These are phyloP conservation scores for Lophius americanus DNA, from an alignment of 2,797 vertebrate species.

Conservation along the genomic window DNA sequence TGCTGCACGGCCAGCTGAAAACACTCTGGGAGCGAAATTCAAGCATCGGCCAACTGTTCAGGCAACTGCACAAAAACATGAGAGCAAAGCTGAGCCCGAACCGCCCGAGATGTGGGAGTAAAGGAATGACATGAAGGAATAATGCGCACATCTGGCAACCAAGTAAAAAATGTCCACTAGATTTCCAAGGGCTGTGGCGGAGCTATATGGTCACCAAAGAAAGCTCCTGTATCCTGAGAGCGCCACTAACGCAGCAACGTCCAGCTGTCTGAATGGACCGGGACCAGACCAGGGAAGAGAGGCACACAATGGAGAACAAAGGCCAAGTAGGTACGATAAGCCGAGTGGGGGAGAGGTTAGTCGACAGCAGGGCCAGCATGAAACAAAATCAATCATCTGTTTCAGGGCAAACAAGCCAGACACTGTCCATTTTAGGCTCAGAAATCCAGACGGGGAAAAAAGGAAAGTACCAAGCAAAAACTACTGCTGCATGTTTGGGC, in stretches of 20 bases:
- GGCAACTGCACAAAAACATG: conserved; percentile 21
- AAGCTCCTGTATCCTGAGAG: conserved; percentile 35
- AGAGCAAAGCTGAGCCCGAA: conserved; percentile 2
- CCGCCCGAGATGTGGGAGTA: not conserved
- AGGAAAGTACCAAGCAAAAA: conserved; percentile 25
- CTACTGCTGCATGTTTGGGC: conserved; percentile 4
- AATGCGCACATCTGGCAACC: conserved; percentile 11
- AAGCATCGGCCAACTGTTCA: conserved; percentile 6
- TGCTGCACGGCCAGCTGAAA: conserved; percentile 30
- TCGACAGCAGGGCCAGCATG: conserved; percentile 54
- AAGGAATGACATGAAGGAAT: not conserved
- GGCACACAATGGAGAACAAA: conserved; percentile 64
- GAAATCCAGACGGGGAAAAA: conserved; percentile 19
- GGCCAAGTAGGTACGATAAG: conserved; percentile 49
- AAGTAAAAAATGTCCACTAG: not conserved
- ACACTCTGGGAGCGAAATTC: conserved; percentile 15
- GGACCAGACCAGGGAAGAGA: conserved; percentile 49
- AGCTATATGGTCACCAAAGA: conserved; percentile 8
- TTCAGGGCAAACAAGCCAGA: conserved; percentile 58
- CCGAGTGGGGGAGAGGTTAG: conserved; percentile 38
- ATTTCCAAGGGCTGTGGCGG: conserved; percentile 12
- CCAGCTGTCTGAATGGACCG: conserved; percentile 62
- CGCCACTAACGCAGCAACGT: conserved; percentile 63
- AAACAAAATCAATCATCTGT: conserved; percentile 75
- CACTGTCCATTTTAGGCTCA: conserved; percentile 41